Evolutionary conservation across 2,888 invertebrate genomes (phyloP), one percentile per base, ranked within the genome.

Genomic region (Lepetodrilus schrolli): DNA sequence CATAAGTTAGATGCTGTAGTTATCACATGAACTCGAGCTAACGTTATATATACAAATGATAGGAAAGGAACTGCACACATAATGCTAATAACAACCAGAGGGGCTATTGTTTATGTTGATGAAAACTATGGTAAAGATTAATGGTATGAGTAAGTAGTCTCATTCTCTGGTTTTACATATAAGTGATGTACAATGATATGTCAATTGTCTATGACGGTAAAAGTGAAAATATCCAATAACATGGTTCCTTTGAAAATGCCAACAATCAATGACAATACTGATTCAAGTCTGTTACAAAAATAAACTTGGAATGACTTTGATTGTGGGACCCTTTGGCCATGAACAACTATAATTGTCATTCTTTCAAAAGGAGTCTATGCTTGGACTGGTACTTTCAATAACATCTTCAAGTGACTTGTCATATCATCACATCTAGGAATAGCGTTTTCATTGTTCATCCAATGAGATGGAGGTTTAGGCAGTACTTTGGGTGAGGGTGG

Each of bases 391-490:
- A 90, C 87, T 80, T 89, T 89, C 70, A 90, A 83, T 82, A 90
- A 81, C 80, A 85, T 80, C 79, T 88, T 89, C 66, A 90, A 81
- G 30, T 88, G 87, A 80, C 83, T 83, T 37, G 88, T 83, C 80
- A 90, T 84, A 80, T 87, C 84, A 69, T 77, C 83, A 76, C 80
- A 83, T 43, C 78, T 74, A 38, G 75, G 65, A 58, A 75, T 49
- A 70, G 47, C 75, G 70, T 50, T 49, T 72, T 65, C 70, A 43
- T 17, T 30, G 20, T 21, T 70, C 90, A 93, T 93, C 95, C 95
- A 96, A 91, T 94, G 95, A 81, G 93, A 93, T 75, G 95, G 95
- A 84, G 95, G 95, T 89, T 94, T 94, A 75, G 95, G 95, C 87
- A 95, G 91, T 79, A 94, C 94, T 83, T 93, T 93, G 51, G 95